Conservation (phyloP, 2,888 invertebrate species). For the Amblyteles armatorius region DNA sequence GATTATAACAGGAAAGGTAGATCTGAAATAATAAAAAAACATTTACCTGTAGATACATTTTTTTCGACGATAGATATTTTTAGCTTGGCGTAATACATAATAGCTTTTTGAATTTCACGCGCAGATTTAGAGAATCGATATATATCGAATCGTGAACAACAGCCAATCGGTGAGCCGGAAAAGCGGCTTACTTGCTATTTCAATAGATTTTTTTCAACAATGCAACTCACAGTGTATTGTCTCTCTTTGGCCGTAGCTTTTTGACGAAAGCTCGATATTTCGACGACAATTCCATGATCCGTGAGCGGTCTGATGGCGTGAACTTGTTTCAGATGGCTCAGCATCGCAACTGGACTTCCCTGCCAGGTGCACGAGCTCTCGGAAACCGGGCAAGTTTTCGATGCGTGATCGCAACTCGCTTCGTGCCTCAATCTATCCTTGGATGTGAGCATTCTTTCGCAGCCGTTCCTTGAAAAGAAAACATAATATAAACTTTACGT, state of each 20-base stretch:
- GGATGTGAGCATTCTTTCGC: constrained; percentile 66
- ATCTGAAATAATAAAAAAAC: constrained; percentile 61
- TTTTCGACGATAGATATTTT: background rate
- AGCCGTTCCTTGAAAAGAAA: constrained; percentile 71
- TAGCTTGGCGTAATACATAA: background rate
- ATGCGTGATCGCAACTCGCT: constrained; percentile 67
- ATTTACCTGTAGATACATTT: background rate
- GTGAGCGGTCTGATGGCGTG: constrained; percentile 71
- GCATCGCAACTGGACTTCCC: constrained; percentile 67
- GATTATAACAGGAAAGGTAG: constrained; percentile 72
- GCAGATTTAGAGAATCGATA: background rate
- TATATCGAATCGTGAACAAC: background rate
- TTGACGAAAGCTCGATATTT: constrained; percentile 71
- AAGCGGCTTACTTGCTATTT: background rate
- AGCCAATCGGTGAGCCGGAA: background rate
- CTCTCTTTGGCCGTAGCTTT: constrained; percentile 65
- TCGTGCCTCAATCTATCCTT: constrained; percentile 73
- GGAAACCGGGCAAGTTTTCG: constrained; percentile 68
- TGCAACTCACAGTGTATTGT: constrained; percentile 71
- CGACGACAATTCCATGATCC: constrained; percentile 71
- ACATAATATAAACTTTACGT: background rate
- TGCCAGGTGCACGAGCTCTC: constrained; percentile 67
- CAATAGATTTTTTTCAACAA: constrained; percentile 1
- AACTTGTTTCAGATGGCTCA: constrained; percentile 69
- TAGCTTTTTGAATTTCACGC: no score